Evolutionary conservation across 2,113 vertebrate species (phyloP), one percentile per base, ranked within the genome.

Genomic region (Sialia sialis): DNA sequence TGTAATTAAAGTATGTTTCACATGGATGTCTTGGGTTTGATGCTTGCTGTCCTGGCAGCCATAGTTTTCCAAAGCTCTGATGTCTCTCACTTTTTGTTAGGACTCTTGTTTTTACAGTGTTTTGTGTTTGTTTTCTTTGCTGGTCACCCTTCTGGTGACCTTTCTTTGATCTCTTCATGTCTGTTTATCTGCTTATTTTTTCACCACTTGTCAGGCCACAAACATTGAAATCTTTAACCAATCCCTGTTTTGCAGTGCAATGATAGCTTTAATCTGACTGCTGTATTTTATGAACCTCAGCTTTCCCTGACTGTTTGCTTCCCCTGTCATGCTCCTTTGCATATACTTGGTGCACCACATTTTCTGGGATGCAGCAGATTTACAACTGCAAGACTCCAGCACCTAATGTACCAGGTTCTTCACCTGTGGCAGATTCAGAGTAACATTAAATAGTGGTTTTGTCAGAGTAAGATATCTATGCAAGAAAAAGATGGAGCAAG

Each of bases 11-110:
- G 11, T 38, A 10, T 7, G 3, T 66, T 88, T 87, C 51, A 52
- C 6, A 13, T 38, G 18, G 20, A 19, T 70, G 18, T 64, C 10
- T 81, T 1, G 0, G 23, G 9, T 63, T 90, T 0, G 0, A 6
- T 84, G 51, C 30, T 81, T 12, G 6, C 23, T 77, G 14, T 29
- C 30, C 23, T 84, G 80, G 32, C 26, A 80, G 21, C 10, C 8
- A 8, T 29, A 38, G 26, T 44, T 87, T 91, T 91, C 87, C 46
- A 77, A 49, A 90, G 29, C 34, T 75, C 6, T 68, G 39, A 70
- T 32, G 15, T 74, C 25, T 74, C 25, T 87, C 21, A 36, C 8
- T 77, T 93, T 89, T 84, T 78, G 6, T 62, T 84, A 64, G 41
- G 17, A 75, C 16, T 80, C 16, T 59, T 49, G 68, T 54, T 80